Evolutionary conservation across 1,140 invertebrate genomes (phyloP), one percentile per base, ranked within the genome.

Genomic region (Macrocentrus cingulum): DNA sequence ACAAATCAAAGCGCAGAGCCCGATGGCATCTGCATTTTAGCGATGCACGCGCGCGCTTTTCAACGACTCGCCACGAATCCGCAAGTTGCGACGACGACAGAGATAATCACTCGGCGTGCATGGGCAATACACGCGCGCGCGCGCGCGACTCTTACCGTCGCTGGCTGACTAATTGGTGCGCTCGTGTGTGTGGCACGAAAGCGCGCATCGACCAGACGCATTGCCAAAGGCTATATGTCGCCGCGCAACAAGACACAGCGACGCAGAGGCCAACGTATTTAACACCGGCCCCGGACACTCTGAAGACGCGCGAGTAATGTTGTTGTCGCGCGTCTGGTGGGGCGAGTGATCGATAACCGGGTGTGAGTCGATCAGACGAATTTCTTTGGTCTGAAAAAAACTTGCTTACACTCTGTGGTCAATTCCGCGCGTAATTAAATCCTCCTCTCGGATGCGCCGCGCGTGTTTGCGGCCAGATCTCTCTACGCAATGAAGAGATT

Each of bases 261-360:
- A 70, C 66, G 70, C 67, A 69, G 64, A 65, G 70, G 68, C 63
- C 66, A 72, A 61, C 63, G 56, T 65, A 66, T 58, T 71, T 70
- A 71, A 70, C 69, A 68, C 65, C 36, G 51, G 56, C 53, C 57
- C 39, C 44, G 52, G 45, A 55, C 46, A 50, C 45, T 37, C 29
- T 22, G 32, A 37, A 64, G 59, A 64, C 56, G 44, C 53, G 59
- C 54, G 34, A 61, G 48, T 46, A 53, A 64, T 61, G 56, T 56
- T n/a, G n/a, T n/a, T 56, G 61, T 59, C 34, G 39, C 41, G 22
- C 36, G 13, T 4, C 13, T 8, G 8, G 36, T 34, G 25, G 42
- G 15, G 19, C 16, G 23, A 8, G 46, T 57, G 36, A 55, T 34
- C 39, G 42, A 55, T 55, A 39, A 39, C 36, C 36, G 36, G 36